Evolutionary conservation across 1,140 invertebrate species (phyloP).

Genomic region (Papilio polytes): DNA sequence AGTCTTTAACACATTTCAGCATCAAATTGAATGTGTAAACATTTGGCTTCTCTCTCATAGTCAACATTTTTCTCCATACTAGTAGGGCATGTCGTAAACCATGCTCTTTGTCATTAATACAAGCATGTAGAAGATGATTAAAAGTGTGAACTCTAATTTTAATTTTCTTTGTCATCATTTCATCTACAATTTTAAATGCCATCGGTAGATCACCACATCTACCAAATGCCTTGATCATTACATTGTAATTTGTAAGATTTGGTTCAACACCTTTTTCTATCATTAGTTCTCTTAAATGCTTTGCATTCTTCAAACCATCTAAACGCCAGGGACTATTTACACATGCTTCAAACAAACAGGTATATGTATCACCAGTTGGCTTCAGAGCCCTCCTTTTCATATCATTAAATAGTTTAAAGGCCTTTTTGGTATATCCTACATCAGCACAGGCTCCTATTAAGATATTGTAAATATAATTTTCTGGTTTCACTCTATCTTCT

Average conservation of each 20-base stretch:
- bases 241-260: constrained; percentile 92
- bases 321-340: constrained; percentile 89
- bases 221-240: constrained; percentile 96
- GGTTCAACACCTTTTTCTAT: constrained; percentile 87
- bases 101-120: constrained; percentile 89
- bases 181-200: constrained; percentile 92
- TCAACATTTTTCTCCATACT: constrained; percentile 93
- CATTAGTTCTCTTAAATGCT: constrained; percentile 87
- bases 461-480: constrained; percentile 91
- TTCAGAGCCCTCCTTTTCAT: constrained; percentile 91
- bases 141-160: constrained; percentile 88
- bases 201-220: constrained; percentile 89
- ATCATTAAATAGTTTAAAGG: constrained; percentile 91
- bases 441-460: constrained; percentile 91
- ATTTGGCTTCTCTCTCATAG: constrained; percentile 86
- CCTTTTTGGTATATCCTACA: constrained; percentile 92
- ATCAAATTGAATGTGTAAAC: constrained; percentile 92
- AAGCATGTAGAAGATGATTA: constrained; percentile 92
- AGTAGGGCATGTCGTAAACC: constrained; percentile 92
- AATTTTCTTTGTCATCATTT: constrained; percentile 90
- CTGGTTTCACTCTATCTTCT: constrained; percentile 90
- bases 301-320: constrained; percentile 87
- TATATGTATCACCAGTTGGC: constrained; percentile 89
- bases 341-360: constrained; percentile 94
- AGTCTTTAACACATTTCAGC: constrained; percentile 90